These are phyloP conservation scores for Actinia equina DNA, from an alignment of 64 coral and sea anemone species.

Conservation along the genomic window DNA sequence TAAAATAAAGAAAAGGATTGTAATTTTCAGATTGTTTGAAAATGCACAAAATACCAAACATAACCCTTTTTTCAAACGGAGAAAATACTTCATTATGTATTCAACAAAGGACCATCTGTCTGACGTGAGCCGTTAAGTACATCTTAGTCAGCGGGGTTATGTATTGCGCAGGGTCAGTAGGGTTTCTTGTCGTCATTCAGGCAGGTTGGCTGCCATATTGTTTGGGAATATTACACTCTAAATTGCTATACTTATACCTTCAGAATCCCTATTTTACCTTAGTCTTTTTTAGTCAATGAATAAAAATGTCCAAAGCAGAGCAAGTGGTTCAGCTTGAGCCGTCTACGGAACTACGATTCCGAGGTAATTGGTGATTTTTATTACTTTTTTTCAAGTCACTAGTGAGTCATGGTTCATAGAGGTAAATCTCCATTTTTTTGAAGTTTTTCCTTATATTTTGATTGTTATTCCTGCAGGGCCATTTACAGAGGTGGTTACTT, in stretches of 20 bases:
- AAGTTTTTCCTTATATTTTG: slow-evolving; percentile 18
- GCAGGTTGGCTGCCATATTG: slow-evolving; percentile 91
- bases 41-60: neutral
- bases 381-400: neutral
- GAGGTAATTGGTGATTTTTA: slow-evolving; percentile 46
- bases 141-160: slow-evolving; percentile 15
- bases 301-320: slow-evolving; percentile 81
- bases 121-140: neutral
- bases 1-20: no score
- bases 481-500: slow-evolving; percentile 91
- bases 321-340: slow-evolving; percentile 95
- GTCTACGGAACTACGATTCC: slow-evolving; percentile 77
- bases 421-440: neutral
- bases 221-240: slow-evolving; percentile 29
- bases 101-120: slow-evolving; percentile 17
- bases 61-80: neutral
- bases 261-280: slow-evolving; percentile 4
- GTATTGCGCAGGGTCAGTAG: slow-evolving; percentile 22
- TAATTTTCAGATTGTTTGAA: no score
- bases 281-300: slow-evolving; percentile 62
- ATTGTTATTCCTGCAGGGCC: slow-evolving; percentile 51
- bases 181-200: slow-evolving; percentile 63
- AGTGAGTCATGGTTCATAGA: neutral
- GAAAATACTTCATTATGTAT: neutral
- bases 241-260: slow-evolving; percentile 44